phyloP scores from a whole-genome alignment of 2,797 vertebrate species.

The Diplodus puntazzo region DNA sequence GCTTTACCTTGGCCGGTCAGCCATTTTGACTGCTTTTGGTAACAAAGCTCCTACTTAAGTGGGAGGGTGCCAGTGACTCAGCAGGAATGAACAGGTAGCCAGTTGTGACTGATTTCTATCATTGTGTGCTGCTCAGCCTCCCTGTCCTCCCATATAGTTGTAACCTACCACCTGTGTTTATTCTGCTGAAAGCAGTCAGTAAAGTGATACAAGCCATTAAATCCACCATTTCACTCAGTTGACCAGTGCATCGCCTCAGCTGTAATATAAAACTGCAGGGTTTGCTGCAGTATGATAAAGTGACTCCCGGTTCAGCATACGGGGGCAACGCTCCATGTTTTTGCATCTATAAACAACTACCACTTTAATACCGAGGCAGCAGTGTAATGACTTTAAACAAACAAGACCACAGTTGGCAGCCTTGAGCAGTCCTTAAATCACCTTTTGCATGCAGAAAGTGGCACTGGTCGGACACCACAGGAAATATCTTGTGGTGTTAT shows the following conservation, averaged over 20 bases:
- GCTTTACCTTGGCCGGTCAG: neutral
- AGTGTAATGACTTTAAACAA: constrained; percentile 15
- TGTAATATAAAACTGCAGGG: neutral
- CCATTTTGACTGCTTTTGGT: constrained; percentile 16
- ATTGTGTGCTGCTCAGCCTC: constrained; percentile 8
- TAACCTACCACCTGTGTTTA: neutral
- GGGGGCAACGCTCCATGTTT: neutral
- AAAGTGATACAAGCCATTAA: neutral
- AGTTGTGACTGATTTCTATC: constrained; percentile 17
- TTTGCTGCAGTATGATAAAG: neutral
- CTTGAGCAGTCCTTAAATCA: neutral
- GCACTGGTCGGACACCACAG: constrained; percentile 8
- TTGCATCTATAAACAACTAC: neutral
- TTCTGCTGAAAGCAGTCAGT: constrained; percentile 5
- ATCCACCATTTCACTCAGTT: neutral
- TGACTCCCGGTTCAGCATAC: neutral
- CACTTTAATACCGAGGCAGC: neutral
- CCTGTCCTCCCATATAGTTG: neutral
- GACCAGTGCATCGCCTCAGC: neutral
- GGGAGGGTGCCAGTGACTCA: constrained; percentile 56
- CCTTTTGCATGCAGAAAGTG: constrained; percentile 3
- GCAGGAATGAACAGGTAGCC: constrained; percentile 57
- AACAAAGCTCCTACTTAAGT: constrained; percentile 30
- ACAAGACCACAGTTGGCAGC: constrained; percentile 5
- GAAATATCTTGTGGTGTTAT: neutral